Base-by-base conservation (phyloP, 1,140 invertebrate genomes). In the Brachionus asplanchnoidis region DNA sequence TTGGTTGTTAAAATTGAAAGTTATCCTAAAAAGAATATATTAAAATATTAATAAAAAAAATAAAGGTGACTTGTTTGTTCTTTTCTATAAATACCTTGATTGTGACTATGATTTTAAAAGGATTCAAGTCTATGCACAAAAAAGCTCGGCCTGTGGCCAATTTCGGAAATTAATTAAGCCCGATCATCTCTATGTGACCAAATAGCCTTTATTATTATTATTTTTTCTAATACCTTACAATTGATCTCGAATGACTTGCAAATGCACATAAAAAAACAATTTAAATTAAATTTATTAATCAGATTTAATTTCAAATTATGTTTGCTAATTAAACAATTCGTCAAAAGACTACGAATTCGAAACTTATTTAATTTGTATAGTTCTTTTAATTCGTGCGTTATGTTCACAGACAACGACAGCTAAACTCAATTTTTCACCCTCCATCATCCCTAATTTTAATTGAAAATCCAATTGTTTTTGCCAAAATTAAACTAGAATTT, bases 241-340 rank as follows among this genome's bases (percentile, higher is more conserved):
- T 36, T 73, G 68, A 73, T 73, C 32, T 36, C 68, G 40, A 73
- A 73, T 73, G 68, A 73, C 68, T 73, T 73, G 17, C 32, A 40
- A 36, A 42, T 20, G 40, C 68, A 53, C 20, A 77, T 50, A 46
- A 77, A 77, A 36, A 53, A 50, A 77, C 40, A 77, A 26, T 50
- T 77, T 44, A 77, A 77, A 77, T 77, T 50, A 77, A 77, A 77
- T 50, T 46, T 77, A 50, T 73, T 73, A 73, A 73, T 73, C 32
- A 73, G 68, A 73, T 77, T 77, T 77, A 50, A 77, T 77, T 77
- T 77, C 73, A 77, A 70, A 50, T 77, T 77, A 26, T 77, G 50
- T 77, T 77, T 77, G 44, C 73, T 77, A 77, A 77, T 77, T 77
- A 77, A 77, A 77, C 73, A 77, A 73, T 73, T 73, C 68, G 68